phyloP scores from a whole-genome alignment of 2,113 vertebrate species.

The Amblyornis subalaris region DNA sequence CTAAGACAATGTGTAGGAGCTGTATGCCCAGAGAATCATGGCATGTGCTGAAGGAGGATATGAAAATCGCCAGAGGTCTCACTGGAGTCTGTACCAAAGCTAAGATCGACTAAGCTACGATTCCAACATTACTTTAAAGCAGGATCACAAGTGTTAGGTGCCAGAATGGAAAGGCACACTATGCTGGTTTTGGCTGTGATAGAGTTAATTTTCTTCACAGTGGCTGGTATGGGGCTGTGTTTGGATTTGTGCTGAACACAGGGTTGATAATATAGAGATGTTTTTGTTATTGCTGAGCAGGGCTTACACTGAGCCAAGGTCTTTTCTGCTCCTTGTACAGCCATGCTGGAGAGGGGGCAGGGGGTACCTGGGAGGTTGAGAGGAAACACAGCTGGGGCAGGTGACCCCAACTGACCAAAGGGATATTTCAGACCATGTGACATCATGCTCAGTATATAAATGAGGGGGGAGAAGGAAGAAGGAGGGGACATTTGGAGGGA shows the following conservation, averaged over 20 bases:
- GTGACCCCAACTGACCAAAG: neutral
- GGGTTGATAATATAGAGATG: neutral
- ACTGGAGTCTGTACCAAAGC: neutral
- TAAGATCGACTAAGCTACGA: neutral
- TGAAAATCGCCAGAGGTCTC: neutral
- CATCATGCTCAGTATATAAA: rapidly evolving
- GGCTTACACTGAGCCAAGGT: neutral
- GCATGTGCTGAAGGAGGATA: neutral
- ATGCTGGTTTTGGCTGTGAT: neutral
- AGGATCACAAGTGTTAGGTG: neutral
- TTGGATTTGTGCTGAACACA: neutral
- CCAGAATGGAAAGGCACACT: neutral
- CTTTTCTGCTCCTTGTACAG: neutral
- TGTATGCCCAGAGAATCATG: neutral
- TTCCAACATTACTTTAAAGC: neutral
- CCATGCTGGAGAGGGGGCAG: neutral
- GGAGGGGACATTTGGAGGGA: neutral
- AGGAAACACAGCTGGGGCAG: neutral
- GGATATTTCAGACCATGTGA: neutral
- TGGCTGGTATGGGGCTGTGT: neutral
- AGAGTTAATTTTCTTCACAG: neutral
- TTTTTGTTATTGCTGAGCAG: neutral
- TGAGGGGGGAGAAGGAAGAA: neutral
- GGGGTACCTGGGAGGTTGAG: neutral
- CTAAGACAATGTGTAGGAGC: neutral